A percentile compares a stretch with the other conserved stretches of the same genome.
Conservation (phyloP, 2,888 invertebrate genomes). For the Lissocephala sabroskyi region DNA sequence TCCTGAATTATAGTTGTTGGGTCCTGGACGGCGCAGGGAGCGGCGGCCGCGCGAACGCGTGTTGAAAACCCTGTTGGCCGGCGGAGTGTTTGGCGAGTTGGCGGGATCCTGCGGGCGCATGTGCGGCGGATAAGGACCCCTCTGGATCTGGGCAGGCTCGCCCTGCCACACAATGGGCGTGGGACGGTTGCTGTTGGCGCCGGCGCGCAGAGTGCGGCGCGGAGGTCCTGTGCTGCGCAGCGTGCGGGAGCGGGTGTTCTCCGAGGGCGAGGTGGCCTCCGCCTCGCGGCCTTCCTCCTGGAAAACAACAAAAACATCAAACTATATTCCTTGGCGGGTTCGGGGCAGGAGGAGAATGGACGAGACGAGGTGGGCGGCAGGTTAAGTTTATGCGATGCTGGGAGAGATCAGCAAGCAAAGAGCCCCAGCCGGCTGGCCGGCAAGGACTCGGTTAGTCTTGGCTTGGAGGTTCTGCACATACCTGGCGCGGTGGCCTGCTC, state of each 20-base stretch:
- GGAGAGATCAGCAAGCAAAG: too few relatives aligned
- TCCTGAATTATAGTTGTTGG: slow-evolving; percentile 64
- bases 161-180: slow-evolving; percentile 78
- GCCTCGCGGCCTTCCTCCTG: slow-evolving; percentile 87
- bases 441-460: too few relatives aligned
- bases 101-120: slow-evolving; percentile 42
- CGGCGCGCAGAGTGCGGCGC: slow-evolving; percentile 64
- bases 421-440: too few relatives aligned
- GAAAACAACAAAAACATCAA: slow-evolving; percentile 11
- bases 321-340: too few relatives aligned
- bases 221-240: slow-evolving; percentile 66
- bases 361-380: too few relatives aligned
- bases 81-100: slow-evolving; percentile 42
- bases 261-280: slow-evolving; percentile 80
- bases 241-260: slow-evolving; percentile 74
- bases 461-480: too few relatives aligned
- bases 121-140: slow-evolving; percentile 40
- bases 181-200: slow-evolving; percentile 68
- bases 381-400: too few relatives aligned
- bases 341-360: too few relatives aligned
- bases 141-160: slow-evolving; percentile 22
- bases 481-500: too few relatives aligned
- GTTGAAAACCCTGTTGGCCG: slow-evolving; percentile 54
- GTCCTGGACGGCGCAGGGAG: slow-evolving; percentile 66
- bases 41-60: slow-evolving; percentile 69